Percentiles rank a stretch among this genome's conserved stretches.
phyloP scores from a whole-genome alignment of 2,888 invertebrate species.

The Heteromyza rotundicornis region DNA sequence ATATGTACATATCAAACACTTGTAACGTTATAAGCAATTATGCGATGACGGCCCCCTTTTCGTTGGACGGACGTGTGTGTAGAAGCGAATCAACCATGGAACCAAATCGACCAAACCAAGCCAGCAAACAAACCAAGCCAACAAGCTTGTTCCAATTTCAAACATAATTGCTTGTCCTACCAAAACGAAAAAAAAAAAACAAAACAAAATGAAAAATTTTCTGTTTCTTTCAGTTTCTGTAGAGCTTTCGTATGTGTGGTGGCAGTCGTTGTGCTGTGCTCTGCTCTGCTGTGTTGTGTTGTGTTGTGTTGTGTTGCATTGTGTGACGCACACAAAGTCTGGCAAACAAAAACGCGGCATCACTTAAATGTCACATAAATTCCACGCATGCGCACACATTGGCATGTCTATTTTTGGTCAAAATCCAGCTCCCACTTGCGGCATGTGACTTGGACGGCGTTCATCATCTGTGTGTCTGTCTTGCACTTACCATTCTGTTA shows the following conservation, averaged over 20 bases:
- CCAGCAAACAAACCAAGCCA: slow-evolving; percentile 16
- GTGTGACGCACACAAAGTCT: neutral
- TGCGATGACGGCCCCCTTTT: slow-evolving; percentile 4
- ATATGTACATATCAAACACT: no score
- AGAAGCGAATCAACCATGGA: slow-evolving; percentile 36
- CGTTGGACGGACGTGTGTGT: slow-evolving; percentile 23
- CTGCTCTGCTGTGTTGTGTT: no score
- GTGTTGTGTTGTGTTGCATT: no score
- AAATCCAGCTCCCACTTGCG: slow-evolving; percentile 14
- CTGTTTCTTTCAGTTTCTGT: neutral
- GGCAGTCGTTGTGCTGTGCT: no score
- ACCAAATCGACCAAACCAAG: slow-evolving; percentile 36
- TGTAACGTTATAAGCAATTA: neutral
- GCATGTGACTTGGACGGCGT: slow-evolving; percentile 10
- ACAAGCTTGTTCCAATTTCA: slow-evolving; percentile 45
- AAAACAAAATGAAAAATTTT: no score
- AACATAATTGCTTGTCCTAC: slow-evolving; percentile 50
- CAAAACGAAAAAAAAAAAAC: no score
- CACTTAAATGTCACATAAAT: slow-evolving; percentile 56
- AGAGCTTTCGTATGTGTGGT: neutral
- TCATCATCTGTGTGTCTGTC: neutral
- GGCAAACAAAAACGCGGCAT: slow-evolving; percentile 37
- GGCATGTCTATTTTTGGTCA: slow-evolving; percentile 49
- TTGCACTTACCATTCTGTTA: slow-evolving; percentile 17
- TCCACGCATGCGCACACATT: slow-evolving; percentile 54